Conservation (phyloP, 1,140 invertebrate species). For the Trichonephila inaurata region DNA sequence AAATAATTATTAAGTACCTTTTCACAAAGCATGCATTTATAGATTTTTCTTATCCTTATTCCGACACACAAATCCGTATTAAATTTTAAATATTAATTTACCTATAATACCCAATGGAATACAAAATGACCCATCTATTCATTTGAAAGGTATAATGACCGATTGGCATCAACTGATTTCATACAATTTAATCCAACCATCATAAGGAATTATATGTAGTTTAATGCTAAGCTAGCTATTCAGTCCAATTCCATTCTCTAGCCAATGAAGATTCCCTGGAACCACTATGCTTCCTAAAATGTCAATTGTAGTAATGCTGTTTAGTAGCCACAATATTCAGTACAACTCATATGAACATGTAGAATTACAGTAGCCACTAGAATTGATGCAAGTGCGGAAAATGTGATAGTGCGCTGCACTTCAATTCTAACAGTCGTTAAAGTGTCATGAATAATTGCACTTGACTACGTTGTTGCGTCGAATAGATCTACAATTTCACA, state of each 20-base stretch:
- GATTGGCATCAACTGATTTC: background rate
- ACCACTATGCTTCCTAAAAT: background rate
- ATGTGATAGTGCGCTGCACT: constrained; percentile 38
- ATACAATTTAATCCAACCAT: background rate
- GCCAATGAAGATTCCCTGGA: background rate
- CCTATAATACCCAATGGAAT: background rate
- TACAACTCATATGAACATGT: background rate
- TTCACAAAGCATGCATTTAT: no score
- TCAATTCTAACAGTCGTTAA: constrained; percentile 12
- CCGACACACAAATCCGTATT: no score
- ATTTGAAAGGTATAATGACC: background rate
- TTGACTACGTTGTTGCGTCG: background rate
- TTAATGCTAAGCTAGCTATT: background rate
- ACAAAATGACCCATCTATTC: background rate
- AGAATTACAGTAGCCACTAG: background rate
- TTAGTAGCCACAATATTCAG: constrained; percentile 12
- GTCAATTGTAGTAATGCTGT: constrained; percentile 9
- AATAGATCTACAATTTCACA: background rate
- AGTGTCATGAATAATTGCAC: constrained; percentile 20
- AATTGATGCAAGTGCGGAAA: constrained; percentile 9
- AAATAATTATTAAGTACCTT: no score
- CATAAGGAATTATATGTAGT: background rate
- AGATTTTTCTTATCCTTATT: no score
- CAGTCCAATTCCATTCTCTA: background rate
- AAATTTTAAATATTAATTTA: no score